Base-by-base conservation (phyloP, 2,113 vertebrate species). In the Chamaetylas fuelleborni region DNA sequence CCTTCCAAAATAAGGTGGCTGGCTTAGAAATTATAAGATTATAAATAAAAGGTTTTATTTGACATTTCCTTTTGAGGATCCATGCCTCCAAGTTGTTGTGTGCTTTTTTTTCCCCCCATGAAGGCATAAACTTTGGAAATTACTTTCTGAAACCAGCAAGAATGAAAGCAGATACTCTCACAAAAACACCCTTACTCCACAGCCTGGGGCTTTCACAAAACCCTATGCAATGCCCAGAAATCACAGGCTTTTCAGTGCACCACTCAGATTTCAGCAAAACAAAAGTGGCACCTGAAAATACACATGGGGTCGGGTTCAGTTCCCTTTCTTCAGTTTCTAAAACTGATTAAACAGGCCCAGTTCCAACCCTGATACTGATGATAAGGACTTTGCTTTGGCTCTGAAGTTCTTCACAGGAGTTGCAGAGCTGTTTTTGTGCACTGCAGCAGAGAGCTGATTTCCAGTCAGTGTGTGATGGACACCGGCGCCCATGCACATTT, bases 1-100 rank as follows among this genome's bases (percentile, higher is more conserved):
- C 61, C 25, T 95, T 81, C 65, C 70, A 79, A 86, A 91, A 87
- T 42, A 79, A 81, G 40, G 84, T 86, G 65, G 3, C 45, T 93
- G 53, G 1, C 24, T 95, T 88, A 81, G 53, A 89, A 92, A 91
- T 72, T 14, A 50, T 65, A 85, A 91, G 61, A 95, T 91, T 74
- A 76, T 92, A 94, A 94, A 96, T 87, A 88, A 93, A 84, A 64
- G 8, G 3, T 31, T 92, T 94, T 86, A 81, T 78, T 45, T 84
- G 42, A 78, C 57, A 48, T 74, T 89, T 86, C 38, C 47, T 92
- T 94, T 70, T 92, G 79, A 71, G 47, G 33, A 76, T 70, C 17
- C 14, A n/a, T 83, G 67, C 34, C 38, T 90, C 51, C 60, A 67
- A 58, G 33, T 33, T 86, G 7, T 45, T 79, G 8, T n/a, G 14